Conservation (phyloP, 2,797 vertebrate genomes). For the Rhadinocentrus ornatus region DNA sequence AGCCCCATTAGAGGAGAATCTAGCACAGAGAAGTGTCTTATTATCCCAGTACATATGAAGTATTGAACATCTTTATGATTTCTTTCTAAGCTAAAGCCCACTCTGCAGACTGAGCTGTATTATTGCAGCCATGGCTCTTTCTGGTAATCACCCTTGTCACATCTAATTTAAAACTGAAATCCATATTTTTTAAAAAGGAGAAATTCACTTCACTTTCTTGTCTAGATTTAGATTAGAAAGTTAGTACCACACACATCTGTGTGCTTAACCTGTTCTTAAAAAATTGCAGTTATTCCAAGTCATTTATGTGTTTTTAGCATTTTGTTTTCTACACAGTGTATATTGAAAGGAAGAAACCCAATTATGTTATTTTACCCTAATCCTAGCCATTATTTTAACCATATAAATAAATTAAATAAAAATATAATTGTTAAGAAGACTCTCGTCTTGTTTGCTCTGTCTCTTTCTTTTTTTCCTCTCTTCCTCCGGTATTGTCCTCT, state of each 20-base stretch:
- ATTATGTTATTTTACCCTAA: no score
- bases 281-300: no score
- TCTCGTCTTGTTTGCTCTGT: no score
- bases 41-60: constrained; percentile 51
- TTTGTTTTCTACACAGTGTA: no score
- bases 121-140: constrained; percentile 1
- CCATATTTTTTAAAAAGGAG: background rate
- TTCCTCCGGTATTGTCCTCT: no score
- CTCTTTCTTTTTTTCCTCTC: no score
- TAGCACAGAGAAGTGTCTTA: constrained; percentile 51
- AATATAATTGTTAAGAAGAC: no score
- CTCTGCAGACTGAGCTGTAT: constrained; percentile 21
- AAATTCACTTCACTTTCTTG: background rate
- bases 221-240: background rate
- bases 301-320: no score
- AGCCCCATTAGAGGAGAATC: constrained; percentile 48
- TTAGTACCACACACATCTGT: background rate
- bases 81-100: constrained; percentile 22
- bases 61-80: constrained; percentile 53
- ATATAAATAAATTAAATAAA: no score
- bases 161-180: constrained; percentile 1
- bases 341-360: no score
- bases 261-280: background rate
- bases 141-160: constrained; percentile 3
- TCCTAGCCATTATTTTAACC: no score